Conservation (phyloP, 2,113 vertebrate genomes). For the Coreoperca whiteheadi region DNA sequence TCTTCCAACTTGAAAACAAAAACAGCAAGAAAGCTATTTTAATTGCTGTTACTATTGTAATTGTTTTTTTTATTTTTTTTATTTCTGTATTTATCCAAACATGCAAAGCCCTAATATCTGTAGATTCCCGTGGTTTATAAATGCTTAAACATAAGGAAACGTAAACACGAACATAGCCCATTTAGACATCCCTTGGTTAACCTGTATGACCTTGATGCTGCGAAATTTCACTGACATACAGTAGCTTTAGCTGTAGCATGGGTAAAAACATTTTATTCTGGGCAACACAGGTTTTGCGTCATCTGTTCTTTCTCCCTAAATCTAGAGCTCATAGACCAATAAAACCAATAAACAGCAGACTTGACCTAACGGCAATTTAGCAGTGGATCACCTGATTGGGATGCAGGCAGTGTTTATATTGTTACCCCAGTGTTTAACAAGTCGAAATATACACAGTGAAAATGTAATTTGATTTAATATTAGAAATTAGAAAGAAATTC, state of each 20-base stretch:
- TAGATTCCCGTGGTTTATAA: neutral
- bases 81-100: neutral
- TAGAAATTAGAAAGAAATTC: neutral
- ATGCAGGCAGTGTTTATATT: neutral
- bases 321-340: neutral
- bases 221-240: neutral
- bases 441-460: neutral
- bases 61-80: neutral
- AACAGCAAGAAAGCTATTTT: too few species aligned
- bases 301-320: neutral
- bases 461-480: neutral
- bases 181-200: neutral
- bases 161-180: neutral
- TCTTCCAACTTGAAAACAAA: neutral
- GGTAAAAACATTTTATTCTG: too few species aligned
- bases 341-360: neutral
- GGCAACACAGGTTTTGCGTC: neutral
- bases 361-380: neutral
- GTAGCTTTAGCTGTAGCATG: neutral
- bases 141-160: neutral
- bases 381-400: neutral
- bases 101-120: neutral
- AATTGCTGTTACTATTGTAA: neutral
- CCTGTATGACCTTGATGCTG: too few species aligned
- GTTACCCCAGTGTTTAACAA: neutral